phyloP scores from a whole-genome alignment of 2,888 invertebrate species.

The Phrixothrix hirtus region DNA sequence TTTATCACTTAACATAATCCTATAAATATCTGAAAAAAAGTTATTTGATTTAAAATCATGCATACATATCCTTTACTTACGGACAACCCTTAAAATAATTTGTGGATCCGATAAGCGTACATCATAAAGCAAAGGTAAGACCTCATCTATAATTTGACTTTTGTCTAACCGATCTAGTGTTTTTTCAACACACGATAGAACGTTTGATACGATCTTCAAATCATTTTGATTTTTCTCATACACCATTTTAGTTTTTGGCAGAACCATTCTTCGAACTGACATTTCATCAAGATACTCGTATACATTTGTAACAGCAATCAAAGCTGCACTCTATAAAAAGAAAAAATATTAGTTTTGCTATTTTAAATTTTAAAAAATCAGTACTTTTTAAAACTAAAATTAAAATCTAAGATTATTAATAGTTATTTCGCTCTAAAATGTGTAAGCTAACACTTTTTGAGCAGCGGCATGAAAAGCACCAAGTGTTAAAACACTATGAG shows the following conservation, averaged over 20 bases:
- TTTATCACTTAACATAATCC: constrained; percentile 85
- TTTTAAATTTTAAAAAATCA: too few species aligned
- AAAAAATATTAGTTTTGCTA: constrained; percentile 10
- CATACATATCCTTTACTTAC: constrained; percentile 79
- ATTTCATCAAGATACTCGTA: constrained; percentile 83
- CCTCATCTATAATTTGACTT: constrained; percentile 85
- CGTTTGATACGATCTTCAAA: constrained; percentile 77
- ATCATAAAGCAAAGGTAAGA: constrained; percentile 84
- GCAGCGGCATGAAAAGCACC: too few species aligned
- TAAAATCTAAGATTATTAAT: too few species aligned
- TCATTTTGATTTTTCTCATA: constrained; percentile 81
- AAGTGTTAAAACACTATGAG: too few species aligned
- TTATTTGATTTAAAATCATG: too few species aligned
- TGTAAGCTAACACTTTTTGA: too few species aligned
- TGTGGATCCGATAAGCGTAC: constrained; percentile 87
- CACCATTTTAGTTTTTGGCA: constrained; percentile 80
- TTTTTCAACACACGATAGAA: constrained; percentile 77
- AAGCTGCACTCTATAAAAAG: constrained; percentile 76
- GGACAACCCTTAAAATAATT: constrained; percentile 85
- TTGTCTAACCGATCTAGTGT: constrained; percentile 84
- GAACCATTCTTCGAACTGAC: constrained; percentile 75
- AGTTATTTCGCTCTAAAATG: too few species aligned
- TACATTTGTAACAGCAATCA: constrained; percentile 84
- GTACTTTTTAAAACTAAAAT: too few species aligned
- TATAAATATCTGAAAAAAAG: constrained; percentile 85